phyloP scores from a whole-genome alignment of 2,888 invertebrate genomes.

The Pandemis corylana region DNA sequence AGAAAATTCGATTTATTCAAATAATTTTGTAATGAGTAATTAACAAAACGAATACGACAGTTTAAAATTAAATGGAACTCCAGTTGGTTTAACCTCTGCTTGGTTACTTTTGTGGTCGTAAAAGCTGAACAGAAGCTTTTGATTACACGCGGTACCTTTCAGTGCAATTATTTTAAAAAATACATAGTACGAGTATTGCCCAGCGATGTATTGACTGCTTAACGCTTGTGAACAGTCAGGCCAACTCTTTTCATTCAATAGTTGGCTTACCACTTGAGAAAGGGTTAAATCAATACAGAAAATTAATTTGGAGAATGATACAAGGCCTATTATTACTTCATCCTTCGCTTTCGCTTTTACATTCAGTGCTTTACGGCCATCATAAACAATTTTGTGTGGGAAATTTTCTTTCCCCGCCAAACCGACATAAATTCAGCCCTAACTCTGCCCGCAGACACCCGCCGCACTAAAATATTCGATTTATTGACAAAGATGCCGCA shows the following conservation, averaged over 20 bases:
- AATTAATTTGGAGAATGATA: background rate
- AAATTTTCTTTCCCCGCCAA: conserved; percentile 58
- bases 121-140: conserved; percentile 6
- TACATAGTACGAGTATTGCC: background rate
- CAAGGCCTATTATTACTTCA: conserved; percentile 19
- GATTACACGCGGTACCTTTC: background rate
- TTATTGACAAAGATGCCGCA: conserved; percentile 58
- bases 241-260: background rate
- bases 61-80: background rate
- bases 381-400: conserved; percentile 62
- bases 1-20: background rate
- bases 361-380: conserved; percentile 50
- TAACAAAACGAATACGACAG: background rate
- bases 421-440: conserved; percentile 60
- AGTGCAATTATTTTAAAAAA: background rate
- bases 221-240: background rate
- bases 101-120: background rate
- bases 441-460: conserved; percentile 54
- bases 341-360: conserved; percentile 39
- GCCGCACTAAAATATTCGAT: conserved; percentile 62
- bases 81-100: background rate
- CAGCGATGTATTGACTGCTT: background rate
- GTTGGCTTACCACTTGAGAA: background rate
- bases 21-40: background rate
- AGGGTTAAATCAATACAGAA: conserved; percentile 4